A percentile compares a stretch with the other conserved stretches of the same genome.
Evolutionary conservation across 2,113 vertebrate species (phyloP).

Genomic region (Chaenogobius annularis): DNA sequence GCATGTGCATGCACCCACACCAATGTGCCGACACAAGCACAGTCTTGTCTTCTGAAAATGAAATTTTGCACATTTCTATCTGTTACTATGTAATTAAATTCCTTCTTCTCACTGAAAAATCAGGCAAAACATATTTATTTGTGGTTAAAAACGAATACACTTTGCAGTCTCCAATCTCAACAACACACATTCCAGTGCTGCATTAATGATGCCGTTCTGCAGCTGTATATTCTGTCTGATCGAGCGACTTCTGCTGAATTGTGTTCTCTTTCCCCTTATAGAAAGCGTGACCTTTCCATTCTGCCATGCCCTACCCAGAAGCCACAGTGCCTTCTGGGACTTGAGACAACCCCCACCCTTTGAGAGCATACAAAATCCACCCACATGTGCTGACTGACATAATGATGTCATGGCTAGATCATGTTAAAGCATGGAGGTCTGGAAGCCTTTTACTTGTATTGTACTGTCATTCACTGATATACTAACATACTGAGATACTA

Average conservation of each 20-base stretch:
- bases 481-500: slow-evolving; percentile 10
- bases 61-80: neutral
- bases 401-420: slow-evolving; percentile 32
- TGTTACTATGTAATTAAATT: neutral
- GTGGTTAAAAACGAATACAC: neutral
- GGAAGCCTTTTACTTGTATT: neutral
- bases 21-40: slow-evolving; percentile 1
- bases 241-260: slow-evolving; percentile 36
- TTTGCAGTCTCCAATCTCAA: slow-evolving; percentile 5
- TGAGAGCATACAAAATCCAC: slow-evolving; percentile 32
- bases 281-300: slow-evolving; percentile 61
- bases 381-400: slow-evolving; percentile 25
- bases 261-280: slow-evolving; percentile 43
- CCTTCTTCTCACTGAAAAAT: neutral
- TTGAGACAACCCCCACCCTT: slow-evolving; percentile 28
- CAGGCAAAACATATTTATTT: neutral
- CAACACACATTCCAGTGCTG: slow-evolving; percentile 24
- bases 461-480: neutral
- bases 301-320: slow-evolving; percentile 42
- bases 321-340: slow-evolving; percentile 22
- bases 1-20: slow-evolving; percentile 19
- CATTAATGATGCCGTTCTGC: slow-evolving; percentile 54
- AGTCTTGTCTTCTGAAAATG: slow-evolving; percentile 4
- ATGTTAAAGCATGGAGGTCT: slow-evolving; percentile 39
- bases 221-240: slow-evolving; percentile 57